A percentile compares a stretch with the other conserved stretches of the same genome.
These are phyloP conservation scores for Cardiocondyla obscurior DNA, from an alignment of 1,140 invertebrate species.

Conservation along the genomic window DNA sequence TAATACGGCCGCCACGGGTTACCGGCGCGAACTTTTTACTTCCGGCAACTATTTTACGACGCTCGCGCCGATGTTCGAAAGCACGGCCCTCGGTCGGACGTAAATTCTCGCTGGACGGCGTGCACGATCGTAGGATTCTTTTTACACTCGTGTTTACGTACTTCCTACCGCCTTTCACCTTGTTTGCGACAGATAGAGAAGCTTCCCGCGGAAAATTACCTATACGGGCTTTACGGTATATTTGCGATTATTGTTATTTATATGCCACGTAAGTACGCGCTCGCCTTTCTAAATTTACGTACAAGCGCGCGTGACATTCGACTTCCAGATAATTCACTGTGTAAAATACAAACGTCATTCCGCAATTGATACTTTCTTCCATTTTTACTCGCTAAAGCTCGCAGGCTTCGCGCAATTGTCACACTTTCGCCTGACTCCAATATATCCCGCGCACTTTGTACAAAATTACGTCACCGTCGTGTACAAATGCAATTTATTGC, in stretches of 20 bases:
- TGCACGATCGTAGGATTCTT: neutral
- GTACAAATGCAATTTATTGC: neutral
- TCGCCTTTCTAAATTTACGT: neutral
- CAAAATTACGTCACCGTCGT: neutral
- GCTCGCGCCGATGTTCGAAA: constrained; percentile 2
- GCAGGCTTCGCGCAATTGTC: neutral
- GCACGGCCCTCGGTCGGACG: neutral
- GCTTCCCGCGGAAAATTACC: neutral
- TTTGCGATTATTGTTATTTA: neutral
- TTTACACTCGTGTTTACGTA: neutral
- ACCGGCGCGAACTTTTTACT: too few species aligned
- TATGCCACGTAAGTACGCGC: neutral
- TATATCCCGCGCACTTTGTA: neutral
- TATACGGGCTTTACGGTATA: constrained; percentile 16
- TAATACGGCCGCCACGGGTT: neutral
- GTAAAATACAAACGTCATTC: neutral
- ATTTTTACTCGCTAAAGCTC: neutral
- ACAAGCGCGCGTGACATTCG: neutral
- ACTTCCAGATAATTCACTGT: neutral
- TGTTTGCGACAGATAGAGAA: neutral
- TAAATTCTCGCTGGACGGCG: neutral
- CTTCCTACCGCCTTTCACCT: neutral
- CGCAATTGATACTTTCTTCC: neutral
- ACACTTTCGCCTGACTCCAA: neutral
- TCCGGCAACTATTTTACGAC: neutral